Percentiles rank a stretch among this genome's conserved stretches.
phyloP scores from a whole-genome alignment of 2,797 vertebrate species.

The Mallotus villosus region DNA sequence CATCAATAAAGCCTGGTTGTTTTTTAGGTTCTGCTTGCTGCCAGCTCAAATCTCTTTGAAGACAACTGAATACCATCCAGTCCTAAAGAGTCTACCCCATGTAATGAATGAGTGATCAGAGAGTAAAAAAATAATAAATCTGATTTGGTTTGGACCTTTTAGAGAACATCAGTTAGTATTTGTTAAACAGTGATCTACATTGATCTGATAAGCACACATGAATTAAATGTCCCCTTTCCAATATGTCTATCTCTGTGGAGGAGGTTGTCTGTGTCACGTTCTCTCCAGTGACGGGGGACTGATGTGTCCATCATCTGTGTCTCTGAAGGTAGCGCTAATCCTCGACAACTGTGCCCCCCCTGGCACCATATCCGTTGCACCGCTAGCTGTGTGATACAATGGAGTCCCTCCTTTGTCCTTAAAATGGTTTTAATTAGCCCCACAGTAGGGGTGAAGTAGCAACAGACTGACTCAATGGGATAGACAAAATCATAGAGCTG shows the following conservation, averaged over 20 bases:
- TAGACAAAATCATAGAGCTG: constrained; percentile 53
- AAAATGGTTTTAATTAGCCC: constrained; percentile 95
- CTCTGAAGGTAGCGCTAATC: constrained; percentile 61
- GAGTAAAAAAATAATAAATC: too few relatives aligned
- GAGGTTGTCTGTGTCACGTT: constrained; percentile 32
- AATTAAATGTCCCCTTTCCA: background rate
- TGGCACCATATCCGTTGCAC: constrained; percentile 78
- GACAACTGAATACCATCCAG: background rate
- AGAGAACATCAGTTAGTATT: background rate
- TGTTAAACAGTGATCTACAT: too few relatives aligned
- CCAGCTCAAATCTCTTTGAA: background rate
- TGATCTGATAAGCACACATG: background rate
- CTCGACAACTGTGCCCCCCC: constrained; percentile 74
- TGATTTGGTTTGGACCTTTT: background rate
- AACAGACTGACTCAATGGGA: constrained; percentile 51
- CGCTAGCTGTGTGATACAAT: constrained; percentile 73
- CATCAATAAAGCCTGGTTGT: constrained; percentile 27
- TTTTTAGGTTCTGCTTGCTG: background rate
- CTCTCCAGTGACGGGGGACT: constrained; percentile 43
- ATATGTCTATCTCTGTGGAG: constrained; percentile 15
- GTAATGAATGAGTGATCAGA: too few relatives aligned
- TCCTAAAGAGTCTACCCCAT: too few relatives aligned
- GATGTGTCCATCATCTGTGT: constrained; percentile 65
- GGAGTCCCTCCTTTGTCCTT: constrained; percentile 83
- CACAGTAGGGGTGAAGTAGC: constrained; percentile 72